phyloP scores from a whole-genome alignment of 1,140 invertebrate genomes.

The Dendroctonus valens region DNA sequence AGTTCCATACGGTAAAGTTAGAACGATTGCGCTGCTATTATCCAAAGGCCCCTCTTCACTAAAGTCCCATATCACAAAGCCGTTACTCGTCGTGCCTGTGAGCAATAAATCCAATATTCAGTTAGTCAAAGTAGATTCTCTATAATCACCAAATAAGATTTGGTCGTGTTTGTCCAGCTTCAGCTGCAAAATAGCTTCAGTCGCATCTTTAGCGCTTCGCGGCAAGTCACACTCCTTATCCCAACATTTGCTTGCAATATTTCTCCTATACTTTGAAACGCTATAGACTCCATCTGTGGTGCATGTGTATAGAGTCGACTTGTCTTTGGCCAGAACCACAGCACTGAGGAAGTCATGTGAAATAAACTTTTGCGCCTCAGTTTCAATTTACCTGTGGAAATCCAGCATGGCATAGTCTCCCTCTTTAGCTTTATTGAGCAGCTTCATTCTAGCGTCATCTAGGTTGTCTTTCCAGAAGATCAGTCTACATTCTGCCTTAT shows the following conservation, averaged over 20 bases:
- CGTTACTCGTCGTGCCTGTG: constrained; percentile 74
- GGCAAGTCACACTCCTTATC: constrained; percentile 59
- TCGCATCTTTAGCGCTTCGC: constrained; percentile 65
- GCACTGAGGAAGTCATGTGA: constrained; percentile 53
- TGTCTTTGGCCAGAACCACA: constrained; percentile 61
- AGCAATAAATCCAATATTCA: constrained; percentile 2
- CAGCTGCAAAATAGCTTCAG: constrained; percentile 76
- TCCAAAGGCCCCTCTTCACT: constrained; percentile 46
- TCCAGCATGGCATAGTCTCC: constrained; percentile 62
- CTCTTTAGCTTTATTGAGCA: constrained; percentile 62
- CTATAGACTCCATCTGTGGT: constrained; percentile 57
- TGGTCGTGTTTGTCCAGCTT: constrained; percentile 78
- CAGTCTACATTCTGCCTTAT: constrained; percentile 68
- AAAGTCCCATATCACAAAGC: constrained; percentile 75
- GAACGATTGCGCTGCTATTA: constrained; percentile 60
- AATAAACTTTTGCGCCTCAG: background rate
- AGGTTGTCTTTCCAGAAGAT: constrained; percentile 78
- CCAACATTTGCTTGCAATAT: constrained; percentile 60
- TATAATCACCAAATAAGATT: constrained; percentile 66
- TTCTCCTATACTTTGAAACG: constrained; percentile 57
- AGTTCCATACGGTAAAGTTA: constrained; percentile 83
- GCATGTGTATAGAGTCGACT: constrained; percentile 62
- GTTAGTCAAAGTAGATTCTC: background rate
- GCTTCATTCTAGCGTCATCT: constrained; percentile 68
- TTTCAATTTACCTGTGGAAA: constrained; percentile 64